Evolutionary conservation across 2,113 vertebrate genomes (phyloP).

Genomic region (Callorhinus ursinus): DNA sequence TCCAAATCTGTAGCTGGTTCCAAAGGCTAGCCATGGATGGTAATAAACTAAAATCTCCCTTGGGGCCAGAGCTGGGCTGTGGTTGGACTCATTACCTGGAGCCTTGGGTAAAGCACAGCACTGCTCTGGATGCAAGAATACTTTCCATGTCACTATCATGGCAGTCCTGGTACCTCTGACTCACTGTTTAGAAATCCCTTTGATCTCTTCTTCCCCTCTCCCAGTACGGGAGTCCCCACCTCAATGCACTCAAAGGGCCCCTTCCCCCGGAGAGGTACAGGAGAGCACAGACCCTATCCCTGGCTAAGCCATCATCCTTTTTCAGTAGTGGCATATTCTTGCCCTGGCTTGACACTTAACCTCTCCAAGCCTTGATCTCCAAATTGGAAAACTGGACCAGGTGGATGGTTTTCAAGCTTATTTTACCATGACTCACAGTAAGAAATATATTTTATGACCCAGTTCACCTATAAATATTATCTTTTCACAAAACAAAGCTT

Average conservation of each 20-base stretch:
- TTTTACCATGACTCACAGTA: not conserved
- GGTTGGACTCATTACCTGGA: not conserved
- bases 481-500: slow-evolving; percentile 51
- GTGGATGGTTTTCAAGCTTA: not conserved
- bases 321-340: not conserved
- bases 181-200: not conserved
- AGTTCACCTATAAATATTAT: slow-evolving; percentile 21
- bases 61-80: not conserved
- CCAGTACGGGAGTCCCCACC: not conserved
- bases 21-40: not conserved
- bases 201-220: not conserved
- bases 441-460: not conserved
- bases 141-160: not conserved
- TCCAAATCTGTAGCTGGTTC: not conserved
- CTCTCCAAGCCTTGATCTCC: not conserved
- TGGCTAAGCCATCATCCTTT: not conserved
- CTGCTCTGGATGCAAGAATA: not conserved
- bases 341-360: not conserved
- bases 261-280: not conserved
- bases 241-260: not conserved
- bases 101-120: not conserved
- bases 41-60: not conserved
- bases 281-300: not conserved
- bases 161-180: not conserved
- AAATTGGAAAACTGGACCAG: not conserved